Evolutionary conservation across 2,113 vertebrate species (phyloP), one percentile per base, ranked within the genome.

Genomic region (Passer domesticus): DNA sequence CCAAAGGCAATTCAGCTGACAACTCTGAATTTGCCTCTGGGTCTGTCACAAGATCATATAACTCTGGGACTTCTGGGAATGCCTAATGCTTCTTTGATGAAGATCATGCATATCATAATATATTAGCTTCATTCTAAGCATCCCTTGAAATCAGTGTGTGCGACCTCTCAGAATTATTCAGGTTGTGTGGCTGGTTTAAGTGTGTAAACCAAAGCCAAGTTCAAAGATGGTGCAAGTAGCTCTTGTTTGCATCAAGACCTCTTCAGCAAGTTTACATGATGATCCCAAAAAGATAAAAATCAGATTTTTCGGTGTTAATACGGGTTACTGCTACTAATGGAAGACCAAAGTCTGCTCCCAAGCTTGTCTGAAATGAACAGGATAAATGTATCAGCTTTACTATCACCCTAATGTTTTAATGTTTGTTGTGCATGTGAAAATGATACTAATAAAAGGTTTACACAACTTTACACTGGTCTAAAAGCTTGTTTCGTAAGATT

Each of bases 11-110:
- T 62, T 83, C 82, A 52, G 94, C 91, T 94, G 93, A 95, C 95
- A 95, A 64, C 33, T 93, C 93, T 20, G 68, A 84, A 90, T 95
- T 93, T 92, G 92, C 94, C 92, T 95, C 68, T 84, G 80, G 94
- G 88, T 96, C 59, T 95, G 94, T 82, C 90, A 92, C 49, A 84
- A 87, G 90, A 95, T 94, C 83, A 89, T 84, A 20, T 69, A 88
- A 95, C 83, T 63, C 73, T 79, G 74, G 43, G 88, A 95, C 96
- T 90, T 92, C 63, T 75, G 80, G 85, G 90, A 96, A 84, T 72
- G 73, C 83, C 86, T 81, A 50, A 56, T 76, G 87, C 8, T 79
- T 81, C 94, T 94, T 82, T 94, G 83, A 91, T 94, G 76, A 93
- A 90, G 47, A 94, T 58, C 83, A 73, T 3, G 13, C 24, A 89